Conservation (phyloP, 2,797 vertebrate genomes). For the Percopsis omiscomaycus region DNA sequence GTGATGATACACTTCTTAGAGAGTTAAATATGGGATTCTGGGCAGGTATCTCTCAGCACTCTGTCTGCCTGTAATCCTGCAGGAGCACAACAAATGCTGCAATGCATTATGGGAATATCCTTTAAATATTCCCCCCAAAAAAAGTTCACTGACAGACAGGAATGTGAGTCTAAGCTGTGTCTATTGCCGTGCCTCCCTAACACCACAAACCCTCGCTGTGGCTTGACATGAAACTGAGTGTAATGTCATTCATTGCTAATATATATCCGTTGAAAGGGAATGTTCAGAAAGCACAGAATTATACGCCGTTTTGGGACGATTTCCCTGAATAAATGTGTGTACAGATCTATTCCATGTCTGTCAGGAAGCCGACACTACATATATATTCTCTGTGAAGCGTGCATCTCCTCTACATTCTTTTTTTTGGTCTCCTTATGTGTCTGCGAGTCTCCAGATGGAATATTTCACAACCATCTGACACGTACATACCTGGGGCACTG, state of each 20-base stretch:
- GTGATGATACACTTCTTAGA: slow-evolving; percentile 35
- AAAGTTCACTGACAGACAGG: slow-evolving; percentile 50
- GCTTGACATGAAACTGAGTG: slow-evolving; percentile 6
- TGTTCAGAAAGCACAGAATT: slow-evolving; percentile 57
- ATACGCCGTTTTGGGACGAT: slow-evolving; percentile 19
- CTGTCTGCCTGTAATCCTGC: slow-evolving; percentile 45
- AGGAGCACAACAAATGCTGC: slow-evolving; percentile 31
- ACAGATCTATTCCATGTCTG: neutral
- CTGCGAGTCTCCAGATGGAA: slow-evolving; percentile 23
- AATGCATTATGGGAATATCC: slow-evolving; percentile 50
- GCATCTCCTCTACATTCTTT: slow-evolving; percentile 42
- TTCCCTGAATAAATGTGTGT: neutral
- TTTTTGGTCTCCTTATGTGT: slow-evolving; percentile 20
- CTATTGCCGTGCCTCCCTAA: slow-evolving; percentile 2
- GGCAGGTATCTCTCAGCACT: slow-evolving; percentile 56
- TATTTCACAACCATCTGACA: slow-evolving; percentile 21
- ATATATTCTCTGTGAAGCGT: neutral
- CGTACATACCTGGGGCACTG: slow-evolving; percentile 22
- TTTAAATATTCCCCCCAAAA: slow-evolving; percentile 37
- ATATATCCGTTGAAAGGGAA: slow-evolving; percentile 28
- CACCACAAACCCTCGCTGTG: slow-evolving; percentile 11
- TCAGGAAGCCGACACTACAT: too few relatives aligned
- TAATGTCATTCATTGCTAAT: neutral
- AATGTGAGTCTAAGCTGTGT: slow-evolving; percentile 26
- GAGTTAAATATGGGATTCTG: slow-evolving; percentile 44